phyloP scores from a whole-genome alignment of 1,140 invertebrate species.

The Cecropterus lyciades region DNA sequence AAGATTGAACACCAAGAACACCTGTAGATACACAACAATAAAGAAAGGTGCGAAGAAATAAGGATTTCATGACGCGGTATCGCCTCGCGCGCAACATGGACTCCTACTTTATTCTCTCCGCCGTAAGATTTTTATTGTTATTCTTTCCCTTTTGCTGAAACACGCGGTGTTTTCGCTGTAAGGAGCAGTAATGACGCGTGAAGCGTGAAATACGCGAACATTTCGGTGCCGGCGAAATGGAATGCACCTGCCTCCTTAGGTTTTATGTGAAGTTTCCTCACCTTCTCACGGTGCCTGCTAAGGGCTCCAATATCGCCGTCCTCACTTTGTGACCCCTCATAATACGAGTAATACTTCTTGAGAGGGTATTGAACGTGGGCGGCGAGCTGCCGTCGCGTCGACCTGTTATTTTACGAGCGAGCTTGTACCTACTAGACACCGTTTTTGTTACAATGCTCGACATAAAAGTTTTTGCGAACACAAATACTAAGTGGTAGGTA shows the following conservation, averaged over 20 bases:
- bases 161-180: conserved; percentile 58
- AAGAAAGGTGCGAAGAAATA: conserved; percentile 23
- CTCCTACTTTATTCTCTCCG: conserved; percentile 54
- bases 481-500: conserved; percentile 32
- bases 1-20: conserved; percentile 8
- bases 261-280: conserved; percentile 81
- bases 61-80: conserved; percentile 37
- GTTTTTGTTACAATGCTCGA: conserved; percentile 51
- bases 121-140: conserved; percentile 77
- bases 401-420: conserved; percentile 67
- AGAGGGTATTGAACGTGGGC: conserved; percentile 73
- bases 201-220: conserved; percentile 78
- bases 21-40: conserved; percentile 27
- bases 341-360: conserved; percentile 79
- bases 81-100: conserved; percentile 45
- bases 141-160: conserved; percentile 66
- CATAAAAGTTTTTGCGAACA: conserved; percentile 51
- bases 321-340: conserved; percentile 82
- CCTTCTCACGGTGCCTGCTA: conserved; percentile 70
- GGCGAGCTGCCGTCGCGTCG: conserved; percentile 50
- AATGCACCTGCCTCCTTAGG: conserved; percentile 81
- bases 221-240: conserved; percentile 75
- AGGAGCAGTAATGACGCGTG: conserved; percentile 73
- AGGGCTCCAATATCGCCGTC: conserved; percentile 78
- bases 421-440: conserved; percentile 42